Evolutionary conservation across 64 coral and sea anemone genomes (phyloP).

Genomic region (Hydrozoanthus tunicans): DNA sequence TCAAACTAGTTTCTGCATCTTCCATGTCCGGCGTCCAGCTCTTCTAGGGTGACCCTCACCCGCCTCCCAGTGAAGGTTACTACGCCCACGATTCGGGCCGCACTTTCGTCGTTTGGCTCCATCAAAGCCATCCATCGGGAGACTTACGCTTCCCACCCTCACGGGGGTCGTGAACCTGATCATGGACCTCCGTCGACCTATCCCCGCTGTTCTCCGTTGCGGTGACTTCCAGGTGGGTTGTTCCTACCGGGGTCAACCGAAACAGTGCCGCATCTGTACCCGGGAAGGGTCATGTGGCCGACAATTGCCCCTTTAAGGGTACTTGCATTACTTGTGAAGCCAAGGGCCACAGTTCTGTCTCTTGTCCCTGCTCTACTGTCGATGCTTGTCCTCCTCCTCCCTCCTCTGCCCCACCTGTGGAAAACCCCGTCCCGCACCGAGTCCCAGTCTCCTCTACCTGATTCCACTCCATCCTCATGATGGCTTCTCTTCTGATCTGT

Average conservation of each 20-base stretch:
- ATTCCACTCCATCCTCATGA: not conserved
- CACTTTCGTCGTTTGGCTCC: not conserved
- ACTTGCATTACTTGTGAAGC: not conserved
- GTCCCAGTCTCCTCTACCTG: not conserved
- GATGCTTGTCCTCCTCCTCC: too few species aligned
- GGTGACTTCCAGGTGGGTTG: not conserved
- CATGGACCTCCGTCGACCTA: not conserved
- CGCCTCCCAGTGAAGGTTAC: not conserved
- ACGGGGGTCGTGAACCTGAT: not conserved
- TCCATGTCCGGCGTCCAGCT: not conserved
- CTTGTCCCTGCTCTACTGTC: not conserved
- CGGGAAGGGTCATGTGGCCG: not conserved
- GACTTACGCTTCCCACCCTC: not conserved
- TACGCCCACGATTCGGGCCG: not conserved
- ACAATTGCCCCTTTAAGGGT: not conserved
- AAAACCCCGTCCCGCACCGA: not conserved
- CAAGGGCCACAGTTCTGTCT: not conserved
- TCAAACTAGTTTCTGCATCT: not conserved
- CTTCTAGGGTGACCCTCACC: not conserved
- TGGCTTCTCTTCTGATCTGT: not conserved
- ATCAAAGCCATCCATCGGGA: not conserved
- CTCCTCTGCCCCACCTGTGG: not conserved
- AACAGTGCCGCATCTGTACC: conserved; percentile 4
- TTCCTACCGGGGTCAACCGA: not conserved
- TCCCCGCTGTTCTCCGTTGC: not conserved